Evolutionary conservation across 2,797 vertebrate genomes (phyloP).

Genomic region (Setipinna tenuifilis): DNA sequence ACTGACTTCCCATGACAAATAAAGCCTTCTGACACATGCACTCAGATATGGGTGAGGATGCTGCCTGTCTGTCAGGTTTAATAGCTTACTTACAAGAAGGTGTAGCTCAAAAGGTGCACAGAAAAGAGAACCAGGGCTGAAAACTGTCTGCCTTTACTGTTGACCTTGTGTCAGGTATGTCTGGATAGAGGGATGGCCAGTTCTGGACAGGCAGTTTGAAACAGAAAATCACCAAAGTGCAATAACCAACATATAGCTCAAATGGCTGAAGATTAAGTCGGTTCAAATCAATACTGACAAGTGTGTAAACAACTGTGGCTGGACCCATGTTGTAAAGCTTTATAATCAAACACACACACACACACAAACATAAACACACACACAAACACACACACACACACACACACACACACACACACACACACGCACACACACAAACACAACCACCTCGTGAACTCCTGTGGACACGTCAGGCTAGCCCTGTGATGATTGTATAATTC

Average conservation of each 20-base stretch:
- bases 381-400: constrained; percentile 9
- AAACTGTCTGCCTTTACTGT: not conserved
- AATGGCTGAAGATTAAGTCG: not conserved
- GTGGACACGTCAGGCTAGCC: constrained; percentile 19
- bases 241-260: not conserved
- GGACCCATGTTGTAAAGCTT: not conserved
- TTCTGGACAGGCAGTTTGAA: not conserved
- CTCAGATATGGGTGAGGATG: constrained; percentile 13
- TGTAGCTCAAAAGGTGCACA: not conserved
- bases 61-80: constrained; percentile 10
- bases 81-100: constrained; percentile 22
- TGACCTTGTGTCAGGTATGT: constrained; percentile 2
- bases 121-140: not conserved
- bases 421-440: not conserved
- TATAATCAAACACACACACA: not conserved
- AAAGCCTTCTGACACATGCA: constrained; percentile 21
- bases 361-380: not conserved
- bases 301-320: not conserved
- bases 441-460: constrained; percentile 30
- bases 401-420: not conserved
- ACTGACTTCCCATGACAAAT: constrained; percentile 18
- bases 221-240: not conserved
- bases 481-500: constrained; percentile 37
- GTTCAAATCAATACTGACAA: constrained; percentile 12
- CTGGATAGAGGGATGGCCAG: not conserved